These are phyloP conservation scores for Melanargia galathea DNA, from an alignment of 2,888 invertebrate genomes.

Conservation along the genomic window DNA sequence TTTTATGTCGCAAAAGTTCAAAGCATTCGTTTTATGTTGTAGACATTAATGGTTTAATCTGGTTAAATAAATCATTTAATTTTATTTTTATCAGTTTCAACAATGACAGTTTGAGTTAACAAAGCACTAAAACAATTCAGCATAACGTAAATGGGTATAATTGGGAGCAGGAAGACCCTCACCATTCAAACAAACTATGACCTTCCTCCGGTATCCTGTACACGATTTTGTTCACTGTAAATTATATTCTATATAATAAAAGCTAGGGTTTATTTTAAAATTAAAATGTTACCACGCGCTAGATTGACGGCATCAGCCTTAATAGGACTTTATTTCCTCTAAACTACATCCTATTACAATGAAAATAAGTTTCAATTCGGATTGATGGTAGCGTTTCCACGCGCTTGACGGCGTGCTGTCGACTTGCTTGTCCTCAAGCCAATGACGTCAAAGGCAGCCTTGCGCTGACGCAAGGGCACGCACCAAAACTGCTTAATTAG, in stretches of 20 bases:
- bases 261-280: slow-evolving; percentile 6
- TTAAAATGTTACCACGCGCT: slow-evolving; percentile 6
- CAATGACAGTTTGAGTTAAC: background rate
- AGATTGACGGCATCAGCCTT: background rate
- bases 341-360: slow-evolving; percentile 20
- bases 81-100: background rate
- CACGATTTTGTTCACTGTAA: slow-evolving; percentile 5
- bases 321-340: background rate
- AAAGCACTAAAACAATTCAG: background rate
- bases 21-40: too few relatives aligned
- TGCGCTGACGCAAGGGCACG: slow-evolving; percentile 48
- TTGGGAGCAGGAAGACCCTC: slow-evolving; percentile 34
- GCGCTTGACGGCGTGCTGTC: slow-evolving; percentile 3
- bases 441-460: slow-evolving; percentile 51
- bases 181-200: slow-evolving; percentile 33
- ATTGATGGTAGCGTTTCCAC: slow-evolving; percentile 2
- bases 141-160: slow-evolving; percentile 22
- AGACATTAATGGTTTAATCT: background rate
- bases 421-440: slow-evolving; percentile 39
- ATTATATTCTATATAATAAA: slow-evolving; percentile 8
- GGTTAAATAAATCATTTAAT: background rate
- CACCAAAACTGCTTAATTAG: slow-evolving; percentile 62
- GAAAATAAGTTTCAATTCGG: slow-evolving; percentile 5
- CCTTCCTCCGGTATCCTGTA: slow-evolving; percentile 35
- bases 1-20: too few relatives aligned